phyloP scores from a whole-genome alignment of 2,888 invertebrate species.

The Koerneria pararmatus region DNA sequence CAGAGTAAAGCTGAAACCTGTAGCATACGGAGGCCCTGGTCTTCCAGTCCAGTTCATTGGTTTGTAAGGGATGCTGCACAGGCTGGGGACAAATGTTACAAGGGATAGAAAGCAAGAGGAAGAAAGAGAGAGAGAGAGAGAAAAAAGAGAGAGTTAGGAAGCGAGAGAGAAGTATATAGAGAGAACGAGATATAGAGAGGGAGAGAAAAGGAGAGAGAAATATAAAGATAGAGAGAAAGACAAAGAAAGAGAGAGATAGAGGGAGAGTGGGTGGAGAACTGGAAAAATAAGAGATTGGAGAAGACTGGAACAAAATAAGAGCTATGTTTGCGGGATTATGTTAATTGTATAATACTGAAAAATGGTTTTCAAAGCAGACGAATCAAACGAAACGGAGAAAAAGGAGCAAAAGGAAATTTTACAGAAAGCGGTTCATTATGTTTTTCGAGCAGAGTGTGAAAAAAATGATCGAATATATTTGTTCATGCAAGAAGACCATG shows the following conservation, averaged over 20 bases:
- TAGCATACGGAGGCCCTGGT: slow-evolving; percentile 86
- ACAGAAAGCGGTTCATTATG: too few relatives aligned
- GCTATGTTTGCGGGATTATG: too few relatives aligned
- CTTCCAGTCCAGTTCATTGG: slow-evolving; percentile 94
- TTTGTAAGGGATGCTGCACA: slow-evolving; percentile 60
- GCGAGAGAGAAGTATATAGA: background rate
- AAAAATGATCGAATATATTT: too few relatives aligned
- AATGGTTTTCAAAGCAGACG: too few relatives aligned
- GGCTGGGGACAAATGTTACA: background rate
- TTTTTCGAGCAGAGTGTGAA: too few relatives aligned
- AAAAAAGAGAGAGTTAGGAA: background rate
- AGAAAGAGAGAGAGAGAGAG: background rate
- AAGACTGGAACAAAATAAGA: too few relatives aligned
- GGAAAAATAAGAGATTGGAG: too few relatives aligned
- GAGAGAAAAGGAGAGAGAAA: background rate
- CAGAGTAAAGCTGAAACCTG: slow-evolving; percentile 86
- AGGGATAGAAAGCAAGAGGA: background rate
- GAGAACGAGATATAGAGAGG: slow-evolving; percentile 6
- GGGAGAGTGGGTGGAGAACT: background rate
- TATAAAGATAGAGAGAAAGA: slow-evolving; percentile 1
- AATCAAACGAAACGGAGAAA: too few relatives aligned
- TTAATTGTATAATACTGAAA: too few relatives aligned
- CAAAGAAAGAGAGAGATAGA: background rate
- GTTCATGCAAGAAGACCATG: too few relatives aligned
- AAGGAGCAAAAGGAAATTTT: too few relatives aligned